Percentiles rank a stretch among this genome's conserved stretches.
These are phyloP conservation scores for Lutjanus campechanus DNA, from an alignment of 2,797 vertebrate species.

Conservation along the genomic window DNA sequence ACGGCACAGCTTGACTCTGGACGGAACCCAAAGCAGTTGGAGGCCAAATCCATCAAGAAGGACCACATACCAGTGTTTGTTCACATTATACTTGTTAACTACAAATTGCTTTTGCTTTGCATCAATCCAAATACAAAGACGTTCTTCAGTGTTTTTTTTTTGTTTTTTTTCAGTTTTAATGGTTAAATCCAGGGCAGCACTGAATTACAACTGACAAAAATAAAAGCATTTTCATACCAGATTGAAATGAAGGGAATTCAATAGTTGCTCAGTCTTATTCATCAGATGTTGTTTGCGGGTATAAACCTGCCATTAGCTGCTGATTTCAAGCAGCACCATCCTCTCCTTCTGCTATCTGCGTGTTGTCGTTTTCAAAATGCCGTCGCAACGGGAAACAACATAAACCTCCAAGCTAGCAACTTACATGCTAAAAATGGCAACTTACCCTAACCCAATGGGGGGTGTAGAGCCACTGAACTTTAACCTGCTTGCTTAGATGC, in stretches of 20 bases:
- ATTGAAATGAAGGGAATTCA: not conserved
- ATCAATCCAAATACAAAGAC: not conserved
- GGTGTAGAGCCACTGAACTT: too few relatives aligned
- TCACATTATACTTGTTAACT: not conserved
- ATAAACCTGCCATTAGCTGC: too few relatives aligned
- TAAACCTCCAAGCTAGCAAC: too few relatives aligned
- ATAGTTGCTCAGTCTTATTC: too few relatives aligned
- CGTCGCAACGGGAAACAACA: too few relatives aligned
- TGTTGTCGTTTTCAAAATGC: too few relatives aligned
- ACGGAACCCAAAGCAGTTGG: not conserved
- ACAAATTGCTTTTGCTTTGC: not conserved
- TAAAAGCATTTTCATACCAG: not conserved
- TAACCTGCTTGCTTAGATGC: too few relatives aligned
- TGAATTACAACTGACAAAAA: not conserved
- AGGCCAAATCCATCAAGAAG: constrained; percentile 1
- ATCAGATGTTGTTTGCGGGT: too few relatives aligned
- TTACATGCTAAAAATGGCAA: too few relatives aligned
- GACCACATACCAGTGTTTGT: constrained; percentile 7
- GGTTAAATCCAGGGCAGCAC: not conserved
- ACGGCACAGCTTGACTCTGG: constrained; percentile 22
- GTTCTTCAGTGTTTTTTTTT: not conserved
- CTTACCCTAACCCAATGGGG: too few relatives aligned
- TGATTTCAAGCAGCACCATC: too few relatives aligned
- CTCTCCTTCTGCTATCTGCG: too few relatives aligned
- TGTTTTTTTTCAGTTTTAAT: not conserved